These are phyloP conservation scores for Rhopalosiphum padi DNA, from an alignment of 1,140 invertebrate genomes.

Conservation along the genomic window DNA sequence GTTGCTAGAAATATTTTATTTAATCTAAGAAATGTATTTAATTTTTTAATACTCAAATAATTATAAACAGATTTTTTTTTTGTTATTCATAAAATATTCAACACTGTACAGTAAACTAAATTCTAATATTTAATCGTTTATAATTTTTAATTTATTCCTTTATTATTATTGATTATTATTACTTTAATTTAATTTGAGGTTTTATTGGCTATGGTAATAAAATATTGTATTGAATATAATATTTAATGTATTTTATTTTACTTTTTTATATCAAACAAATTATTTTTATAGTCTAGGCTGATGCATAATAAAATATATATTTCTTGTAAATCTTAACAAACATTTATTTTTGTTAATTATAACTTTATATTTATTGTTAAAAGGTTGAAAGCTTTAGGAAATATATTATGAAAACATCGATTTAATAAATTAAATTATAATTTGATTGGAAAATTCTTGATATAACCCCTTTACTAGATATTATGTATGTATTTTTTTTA, in stretches of 20 bases:
- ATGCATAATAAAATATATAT: not conserved
- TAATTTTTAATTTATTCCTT: conserved; percentile 33
- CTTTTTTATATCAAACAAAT: conserved; percentile 26
- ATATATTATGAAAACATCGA: not conserved
- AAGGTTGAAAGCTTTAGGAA: not conserved
- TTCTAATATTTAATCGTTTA: not conserved
- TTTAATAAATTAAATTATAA: not conserved
- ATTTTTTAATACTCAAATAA: conserved; percentile 19
- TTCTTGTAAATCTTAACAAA: conserved; percentile 6
- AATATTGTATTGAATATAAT: conserved; percentile 19
- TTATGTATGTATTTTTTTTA: not conserved
- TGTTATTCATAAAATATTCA: not conserved
- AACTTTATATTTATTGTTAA: not conserved
- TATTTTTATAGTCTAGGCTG: conserved; percentile 4
- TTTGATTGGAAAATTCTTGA: not conserved
- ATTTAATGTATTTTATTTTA: conserved; percentile 8
- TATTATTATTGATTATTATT: conserved; percentile 29
- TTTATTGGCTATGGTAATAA: conserved; percentile 28
- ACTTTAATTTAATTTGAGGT: conserved; percentile 19
- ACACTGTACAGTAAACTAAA: conserved; percentile 34
- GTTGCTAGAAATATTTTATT: conserved; percentile 24
- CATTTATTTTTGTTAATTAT: not conserved
- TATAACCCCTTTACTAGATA: not conserved
- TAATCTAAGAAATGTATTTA: conserved; percentile 7
- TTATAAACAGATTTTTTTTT: not conserved